Evolutionary conservation across 2,113 vertebrate species (phyloP).

Genomic region (Zootoca vivipara): DNA sequence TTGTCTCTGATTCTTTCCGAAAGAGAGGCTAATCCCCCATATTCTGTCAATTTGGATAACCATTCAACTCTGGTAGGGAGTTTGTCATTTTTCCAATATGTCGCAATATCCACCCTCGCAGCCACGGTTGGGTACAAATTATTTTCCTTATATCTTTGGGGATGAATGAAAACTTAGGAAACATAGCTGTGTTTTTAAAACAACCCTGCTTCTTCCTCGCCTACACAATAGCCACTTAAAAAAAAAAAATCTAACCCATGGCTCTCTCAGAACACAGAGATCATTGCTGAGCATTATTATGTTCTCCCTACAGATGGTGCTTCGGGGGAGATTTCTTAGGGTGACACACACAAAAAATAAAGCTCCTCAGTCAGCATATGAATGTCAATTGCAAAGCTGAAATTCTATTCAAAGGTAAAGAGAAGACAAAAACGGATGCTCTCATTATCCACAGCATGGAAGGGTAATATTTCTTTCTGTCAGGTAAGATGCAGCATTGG

Average conservation of each 20-base stretch:
- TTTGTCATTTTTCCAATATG: too few relatives aligned
- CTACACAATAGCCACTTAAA: background rate
- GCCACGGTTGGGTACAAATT: too few relatives aligned
- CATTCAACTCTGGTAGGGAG: too few relatives aligned
- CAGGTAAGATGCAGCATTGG: too few relatives aligned
- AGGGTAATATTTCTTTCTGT: too few relatives aligned
- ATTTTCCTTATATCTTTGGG: fast-evolving
- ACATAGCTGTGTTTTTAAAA: background rate
- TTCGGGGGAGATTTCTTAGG: background rate
- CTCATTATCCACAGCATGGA: background rate
- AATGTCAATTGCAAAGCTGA: background rate
- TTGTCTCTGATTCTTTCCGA: too few relatives aligned
- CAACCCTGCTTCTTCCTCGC: background rate
- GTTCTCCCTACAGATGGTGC: background rate
- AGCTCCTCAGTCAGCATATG: background rate
- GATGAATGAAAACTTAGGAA: too few relatives aligned
- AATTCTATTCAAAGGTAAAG: background rate
- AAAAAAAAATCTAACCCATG: background rate
- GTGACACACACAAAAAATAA: background rate
- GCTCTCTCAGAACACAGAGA: background rate
- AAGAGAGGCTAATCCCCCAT: too few relatives aligned
- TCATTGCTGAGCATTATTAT: background rate
- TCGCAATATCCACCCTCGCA: too few relatives aligned
- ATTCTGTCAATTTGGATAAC: too few relatives aligned
- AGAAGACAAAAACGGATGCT: background rate